Evolutionary conservation across 1,140 invertebrate genomes (phyloP), one percentile per base, ranked within the genome.

Genomic region (Maniola jurtina): DNA sequence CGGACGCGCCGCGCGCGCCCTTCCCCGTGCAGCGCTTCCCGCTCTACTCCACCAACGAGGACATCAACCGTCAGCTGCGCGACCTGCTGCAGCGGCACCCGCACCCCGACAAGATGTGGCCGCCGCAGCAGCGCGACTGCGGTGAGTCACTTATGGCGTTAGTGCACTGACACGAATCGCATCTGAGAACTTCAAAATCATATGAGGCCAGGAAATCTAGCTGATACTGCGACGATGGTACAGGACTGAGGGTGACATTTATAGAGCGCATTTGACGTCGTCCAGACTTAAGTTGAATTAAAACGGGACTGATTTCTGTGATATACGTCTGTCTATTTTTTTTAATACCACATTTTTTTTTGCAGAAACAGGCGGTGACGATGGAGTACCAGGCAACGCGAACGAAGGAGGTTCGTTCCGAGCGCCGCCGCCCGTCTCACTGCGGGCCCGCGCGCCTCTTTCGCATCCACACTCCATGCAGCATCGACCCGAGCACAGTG

Each of bases 71-170:
- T 4, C 96, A 98, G 76, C 87, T 97, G n/a, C 86, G 96, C 35
- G 96, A 97, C 83, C 88, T 98, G 54, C 89, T 98, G n/a, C 95
- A 96, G 77, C 85, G 95, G 35, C 95, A 96, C 73, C 82, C 87
- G 36, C 95, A 96, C 74, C 83, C 87, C 0, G 83, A 89, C 15
- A 92, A 92, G 72, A 83, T 91, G 75, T 92, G 90, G 90, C 82
- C 86, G 15, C 84, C 80, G 59, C 54, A 13, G 10, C 38, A 45
- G 42, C 86, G 89, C 90, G 61, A 80, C 81, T 82, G 42, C 11
- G 52, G 36, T 42, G n/a, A 59, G 14, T 15, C 5, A 52, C 15
- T 15, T 52, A 52, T 2, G 25, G 25, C 25, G 25, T 25, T 25
- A 25, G 25, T 25, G 25, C 25, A 25, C 4, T 25, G 25, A 25